A percentile compares a stretch with the other conserved stretches of the same genome.
These are phyloP conservation scores for Gasterosteus nipponicus DNA, from an alignment of 2,113 vertebrate species.

Conservation along the genomic window DNA sequence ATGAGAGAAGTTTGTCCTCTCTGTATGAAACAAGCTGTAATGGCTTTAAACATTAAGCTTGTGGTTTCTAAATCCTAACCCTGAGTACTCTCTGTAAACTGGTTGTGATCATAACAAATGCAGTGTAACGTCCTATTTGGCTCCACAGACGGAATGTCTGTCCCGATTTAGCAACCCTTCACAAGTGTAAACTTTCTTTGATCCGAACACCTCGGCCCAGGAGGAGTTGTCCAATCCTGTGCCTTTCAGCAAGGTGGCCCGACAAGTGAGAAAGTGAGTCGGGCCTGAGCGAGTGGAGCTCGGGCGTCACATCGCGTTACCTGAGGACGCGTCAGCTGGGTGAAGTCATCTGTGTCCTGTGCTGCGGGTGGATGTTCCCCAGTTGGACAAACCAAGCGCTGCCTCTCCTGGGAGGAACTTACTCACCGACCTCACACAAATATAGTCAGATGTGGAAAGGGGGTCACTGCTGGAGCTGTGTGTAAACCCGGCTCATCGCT, in stretches of 20 bases:
- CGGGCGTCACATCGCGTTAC: slow-evolving; percentile 67
- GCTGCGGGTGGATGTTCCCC: slow-evolving; percentile 40
- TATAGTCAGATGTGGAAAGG: slow-evolving; percentile 30
- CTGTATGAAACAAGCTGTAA: not conserved
- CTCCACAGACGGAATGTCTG: slow-evolving; percentile 15
- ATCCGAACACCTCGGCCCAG: slow-evolving; percentile 18
- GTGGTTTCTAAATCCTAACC: slow-evolving; percentile 3
- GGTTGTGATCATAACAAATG: slow-evolving; percentile 26
- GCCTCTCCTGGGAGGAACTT: slow-evolving; percentile 47
- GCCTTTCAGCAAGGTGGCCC: slow-evolving; percentile 33
- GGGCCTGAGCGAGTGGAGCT: slow-evolving; percentile 25
- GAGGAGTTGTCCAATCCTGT: slow-evolving; percentile 45
- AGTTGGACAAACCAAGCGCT: slow-evolving; percentile 31
- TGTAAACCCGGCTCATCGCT: slow-evolving; percentile 37
- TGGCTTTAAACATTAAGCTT: slow-evolving; percentile 24
- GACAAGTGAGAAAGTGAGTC: slow-evolving; percentile 38
- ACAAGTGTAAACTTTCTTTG: slow-evolving; percentile 40
- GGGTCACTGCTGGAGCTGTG: slow-evolving; percentile 21
- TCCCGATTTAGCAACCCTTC: slow-evolving; percentile 33
- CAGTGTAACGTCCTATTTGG: slow-evolving; percentile 36
- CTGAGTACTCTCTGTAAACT: slow-evolving; percentile 12
- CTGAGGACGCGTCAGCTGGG: slow-evolving; percentile 51
- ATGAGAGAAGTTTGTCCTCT: slow-evolving; percentile 20
- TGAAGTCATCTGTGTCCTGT: slow-evolving; percentile 61
- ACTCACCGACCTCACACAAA: slow-evolving; percentile 31